These are phyloP conservation scores for Lampris megalopsis DNA, from an alignment of 2,113 vertebrate genomes.

Conservation along the genomic window DNA sequence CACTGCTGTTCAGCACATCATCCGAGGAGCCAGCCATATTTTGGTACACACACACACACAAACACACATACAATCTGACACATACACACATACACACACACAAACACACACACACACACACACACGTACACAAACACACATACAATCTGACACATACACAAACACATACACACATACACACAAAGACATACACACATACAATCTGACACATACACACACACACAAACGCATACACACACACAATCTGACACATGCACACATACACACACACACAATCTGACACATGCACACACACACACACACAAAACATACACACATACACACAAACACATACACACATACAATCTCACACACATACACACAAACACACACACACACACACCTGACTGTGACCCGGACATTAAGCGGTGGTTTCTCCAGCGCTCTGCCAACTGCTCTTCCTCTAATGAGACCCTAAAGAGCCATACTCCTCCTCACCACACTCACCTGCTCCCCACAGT, in stretches of 20 bases:
- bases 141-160: background rate
- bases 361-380: constrained; percentile 7
- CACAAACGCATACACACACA: constrained; percentile 9
- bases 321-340: background rate
- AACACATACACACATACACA: background rate
- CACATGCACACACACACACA: background rate
- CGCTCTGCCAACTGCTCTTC: background rate
- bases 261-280: too few species aligned
- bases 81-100: background rate
- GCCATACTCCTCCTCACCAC: background rate
- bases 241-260: constrained; percentile 16
- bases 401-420: constrained; percentile 15
- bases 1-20: constrained; percentile 66
- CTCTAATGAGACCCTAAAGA: constrained; percentile 10
- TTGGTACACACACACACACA: constrained; percentile 13
- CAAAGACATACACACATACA: background rate
- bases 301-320: too few species aligned
- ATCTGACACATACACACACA: background rate
- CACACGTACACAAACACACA: constrained; percentile 2
- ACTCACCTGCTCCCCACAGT: background rate
- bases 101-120: background rate
- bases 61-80: background rate
- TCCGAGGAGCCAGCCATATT: constrained; percentile 7
- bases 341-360: background rate
- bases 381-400: constrained; percentile 16